phyloP scores from a whole-genome alignment of 1,140 invertebrate species.

The Bombus soroeensis region DNA sequence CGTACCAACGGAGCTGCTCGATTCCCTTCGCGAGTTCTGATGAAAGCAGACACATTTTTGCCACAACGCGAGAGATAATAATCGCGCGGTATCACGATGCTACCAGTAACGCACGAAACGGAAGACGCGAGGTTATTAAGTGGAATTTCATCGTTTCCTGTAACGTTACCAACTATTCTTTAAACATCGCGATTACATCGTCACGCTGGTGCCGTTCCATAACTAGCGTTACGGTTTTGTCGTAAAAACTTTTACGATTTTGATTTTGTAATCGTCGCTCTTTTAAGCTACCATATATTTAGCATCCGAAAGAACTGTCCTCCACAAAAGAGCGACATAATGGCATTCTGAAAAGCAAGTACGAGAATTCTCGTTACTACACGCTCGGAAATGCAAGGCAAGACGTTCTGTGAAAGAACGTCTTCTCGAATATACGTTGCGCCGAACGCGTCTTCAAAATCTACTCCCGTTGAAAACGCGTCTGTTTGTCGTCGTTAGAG shows the following conservation, averaged over 20 bases:
- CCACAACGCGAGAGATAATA: constrained; percentile 17
- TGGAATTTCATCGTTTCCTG: constrained; percentile 2
- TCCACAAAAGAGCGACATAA: neutral
- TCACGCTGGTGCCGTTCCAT: neutral
- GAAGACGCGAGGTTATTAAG: neutral
- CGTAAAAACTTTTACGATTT: constrained; percentile 31
- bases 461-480: neutral
- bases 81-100: constrained; percentile 15
- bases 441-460: neutral
- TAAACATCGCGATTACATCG: neutral
- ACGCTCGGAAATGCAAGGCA: neutral
- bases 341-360: neutral
- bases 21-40: constrained; percentile 18
- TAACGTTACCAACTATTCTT: neutral
- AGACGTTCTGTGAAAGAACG: neutral
- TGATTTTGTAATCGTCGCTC: constrained; percentile 30
- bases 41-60: constrained; percentile 30
- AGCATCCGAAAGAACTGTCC: neutral
- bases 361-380: neutral
- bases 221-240: neutral
- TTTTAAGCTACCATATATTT: constrained; percentile 12
- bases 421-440: neutral
- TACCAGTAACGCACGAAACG: neutral
- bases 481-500: no score
- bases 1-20: constrained; percentile 4